phyloP scores from a whole-genome alignment of 2,113 vertebrate species.

The Sterna hirundo region DNA sequence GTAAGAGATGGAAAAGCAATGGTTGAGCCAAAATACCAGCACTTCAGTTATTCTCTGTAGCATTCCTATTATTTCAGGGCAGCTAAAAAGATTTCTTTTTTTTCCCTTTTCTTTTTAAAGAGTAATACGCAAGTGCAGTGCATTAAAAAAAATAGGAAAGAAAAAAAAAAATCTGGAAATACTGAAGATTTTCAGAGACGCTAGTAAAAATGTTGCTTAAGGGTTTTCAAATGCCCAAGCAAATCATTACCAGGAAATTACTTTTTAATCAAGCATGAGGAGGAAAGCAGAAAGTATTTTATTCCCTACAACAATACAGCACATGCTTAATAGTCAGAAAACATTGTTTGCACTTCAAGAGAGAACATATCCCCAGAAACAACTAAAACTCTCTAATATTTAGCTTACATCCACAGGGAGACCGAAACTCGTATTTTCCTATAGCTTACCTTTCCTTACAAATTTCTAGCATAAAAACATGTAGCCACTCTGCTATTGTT shows the following conservation, averaged over 20 bases:
- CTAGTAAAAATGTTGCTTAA: neutral
- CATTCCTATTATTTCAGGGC: neutral
- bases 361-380: neutral
- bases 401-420: neutral
- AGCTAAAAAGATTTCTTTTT: neutral
- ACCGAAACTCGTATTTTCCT: neutral
- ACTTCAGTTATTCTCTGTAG: neutral
- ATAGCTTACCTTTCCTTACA: neutral
- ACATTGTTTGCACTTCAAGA: neutral
- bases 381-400: neutral
- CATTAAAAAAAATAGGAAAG: neutral
- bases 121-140: neutral
- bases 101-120: neutral
- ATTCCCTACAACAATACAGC: neutral
- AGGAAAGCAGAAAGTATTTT: neutral
- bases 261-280: neutral
- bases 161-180: neutral
- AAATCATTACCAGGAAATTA: neutral
- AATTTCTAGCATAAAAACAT: neutral
- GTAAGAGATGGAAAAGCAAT: neutral
- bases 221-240: neutral
- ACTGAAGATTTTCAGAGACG: neutral
- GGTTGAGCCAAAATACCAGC: neutral
- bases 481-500: neutral
- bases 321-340: neutral